phyloP scores from a whole-genome alignment of 2,113 vertebrate genomes.

The Pantherophis guttatus region DNA sequence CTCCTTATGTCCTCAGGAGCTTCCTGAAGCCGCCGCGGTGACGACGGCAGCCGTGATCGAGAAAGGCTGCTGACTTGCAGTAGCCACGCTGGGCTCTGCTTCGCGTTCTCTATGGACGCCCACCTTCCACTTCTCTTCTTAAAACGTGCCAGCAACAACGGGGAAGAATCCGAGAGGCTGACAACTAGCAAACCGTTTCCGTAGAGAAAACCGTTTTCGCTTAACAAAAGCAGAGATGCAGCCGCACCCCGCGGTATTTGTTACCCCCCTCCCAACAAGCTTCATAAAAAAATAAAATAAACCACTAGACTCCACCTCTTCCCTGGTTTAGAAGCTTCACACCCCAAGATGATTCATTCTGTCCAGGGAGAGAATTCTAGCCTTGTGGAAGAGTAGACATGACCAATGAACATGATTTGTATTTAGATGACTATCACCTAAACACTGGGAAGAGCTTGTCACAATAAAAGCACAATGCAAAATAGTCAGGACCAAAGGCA shows the following conservation, averaged over 20 bases:
- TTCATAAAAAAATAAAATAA: no score
- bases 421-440: background rate
- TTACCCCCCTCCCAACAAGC: fast-evolving
- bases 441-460: background rate
- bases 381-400: background rate
- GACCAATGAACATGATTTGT: background rate
- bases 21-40: background rate
- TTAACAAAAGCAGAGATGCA: background rate
- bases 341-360: background rate
- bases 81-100: background rate
- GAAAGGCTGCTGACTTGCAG: background rate
- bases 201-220: background rate
- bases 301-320: background rate
- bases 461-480: background rate
- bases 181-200: background rate
- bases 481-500: background rate
- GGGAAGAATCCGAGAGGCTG: background rate
- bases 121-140: background rate
- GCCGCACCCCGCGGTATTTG: background rate
- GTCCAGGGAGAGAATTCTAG: background rate
- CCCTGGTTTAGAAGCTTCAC: background rate
- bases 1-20: background rate
- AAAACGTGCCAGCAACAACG: background rate
- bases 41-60: background rate
- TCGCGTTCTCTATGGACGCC: background rate